Evolutionary conservation across 30 jellyfish, hydroid and myxozoan genomes (phyloP), one percentile per base, ranked within the genome.

Genomic region (Aurelia aurita complex sp. Pacific): DNA sequence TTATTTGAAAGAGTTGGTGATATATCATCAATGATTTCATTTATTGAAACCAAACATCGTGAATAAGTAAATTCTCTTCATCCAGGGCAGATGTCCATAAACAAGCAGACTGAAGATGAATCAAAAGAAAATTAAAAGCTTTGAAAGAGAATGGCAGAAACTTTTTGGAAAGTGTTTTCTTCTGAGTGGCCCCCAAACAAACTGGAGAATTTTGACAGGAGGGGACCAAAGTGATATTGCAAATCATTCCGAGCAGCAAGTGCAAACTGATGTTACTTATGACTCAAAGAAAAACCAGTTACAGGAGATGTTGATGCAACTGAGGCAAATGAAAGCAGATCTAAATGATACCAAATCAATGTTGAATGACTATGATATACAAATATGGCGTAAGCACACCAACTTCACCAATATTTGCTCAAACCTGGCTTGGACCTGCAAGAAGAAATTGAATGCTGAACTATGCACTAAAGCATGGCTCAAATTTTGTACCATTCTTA

Each of bases 391-490:
- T 10, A 72, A 60, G 1, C 99, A 91, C 82, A 96, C 99, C 10
- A 87, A 87, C 34, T 62, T 42, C 19, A 61, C 85, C 66, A 91
- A 96, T 64, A 62, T 82, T 38, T 91, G 97, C 77, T 80, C 90
- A 36, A 40, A 54, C 19, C 75, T 96, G 4, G 46, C 96, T 29
- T 50, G 80, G 42, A 52, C 61, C 14, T 83, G 89, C 59, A 79
- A 57, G 53, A 66, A 62, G 12, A 36, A 79, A 11, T 40, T 95
- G 66, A 85, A 92, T 46, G 97, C 97, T 18, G 99, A 96, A 62
- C 82, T 96, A 16, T 89, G 97, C 72, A 96, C 99, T 5, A 96
- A 92, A 69, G 99, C 99, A 14, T 96, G 99, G 99, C 97, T 94
- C 36, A 96, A 96, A 80, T 91, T 96, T 73, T 89, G 91, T 52